A percentile compares a stretch with the other conserved stretches of the same genome.
These are phyloP conservation scores for Eudemis profundana DNA, from an alignment of 2,888 invertebrate species.

Conservation along the genomic window DNA sequence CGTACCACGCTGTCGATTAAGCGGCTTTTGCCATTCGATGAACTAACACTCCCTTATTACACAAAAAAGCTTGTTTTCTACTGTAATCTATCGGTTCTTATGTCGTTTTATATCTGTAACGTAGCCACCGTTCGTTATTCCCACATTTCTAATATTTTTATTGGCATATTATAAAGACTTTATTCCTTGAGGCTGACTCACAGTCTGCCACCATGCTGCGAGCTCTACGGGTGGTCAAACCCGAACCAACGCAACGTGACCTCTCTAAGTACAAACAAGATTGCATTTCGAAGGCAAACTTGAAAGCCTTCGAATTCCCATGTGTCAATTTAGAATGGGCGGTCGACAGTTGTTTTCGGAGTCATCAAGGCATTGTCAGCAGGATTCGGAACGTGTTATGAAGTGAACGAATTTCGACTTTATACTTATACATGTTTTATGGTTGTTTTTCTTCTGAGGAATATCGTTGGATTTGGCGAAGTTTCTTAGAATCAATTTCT, in stretches of 20 bases:
- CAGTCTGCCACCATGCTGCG: constrained; percentile 60
- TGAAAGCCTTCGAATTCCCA: not conserved
- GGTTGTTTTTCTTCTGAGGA: not conserved
- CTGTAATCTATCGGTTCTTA: not conserved
- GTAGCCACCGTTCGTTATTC: constrained; percentile 44
- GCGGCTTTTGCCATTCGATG: constrained; percentile 15
- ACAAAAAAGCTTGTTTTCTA: not conserved
- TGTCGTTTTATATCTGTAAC: not conserved
- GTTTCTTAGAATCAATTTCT: constrained; percentile 34
- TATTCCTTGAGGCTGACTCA: constrained; percentile 66
- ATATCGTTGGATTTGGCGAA: constrained; percentile 15
- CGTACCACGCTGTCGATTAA: not conserved
- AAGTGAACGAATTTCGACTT: not conserved
- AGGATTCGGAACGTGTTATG: constrained; percentile 9
- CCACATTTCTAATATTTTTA: constrained; percentile 62
- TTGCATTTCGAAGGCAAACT: not conserved
- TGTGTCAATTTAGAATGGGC: constrained; percentile 15
- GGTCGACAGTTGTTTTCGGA: constrained; percentile 24
- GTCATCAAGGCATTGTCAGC: constrained; percentile 28
- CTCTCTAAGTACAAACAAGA: not conserved
- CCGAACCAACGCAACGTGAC: constrained; percentile 4
- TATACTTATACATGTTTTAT: not conserved
- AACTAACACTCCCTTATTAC: constrained; percentile 1
- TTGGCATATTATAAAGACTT: constrained; percentile 58
- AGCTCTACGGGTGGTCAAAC: constrained; percentile 71